Evolutionary conservation across 2,113 vertebrate species (phyloP), one percentile per base, ranked within the genome.

Genomic region (Eolophus roseicapilla): DNA sequence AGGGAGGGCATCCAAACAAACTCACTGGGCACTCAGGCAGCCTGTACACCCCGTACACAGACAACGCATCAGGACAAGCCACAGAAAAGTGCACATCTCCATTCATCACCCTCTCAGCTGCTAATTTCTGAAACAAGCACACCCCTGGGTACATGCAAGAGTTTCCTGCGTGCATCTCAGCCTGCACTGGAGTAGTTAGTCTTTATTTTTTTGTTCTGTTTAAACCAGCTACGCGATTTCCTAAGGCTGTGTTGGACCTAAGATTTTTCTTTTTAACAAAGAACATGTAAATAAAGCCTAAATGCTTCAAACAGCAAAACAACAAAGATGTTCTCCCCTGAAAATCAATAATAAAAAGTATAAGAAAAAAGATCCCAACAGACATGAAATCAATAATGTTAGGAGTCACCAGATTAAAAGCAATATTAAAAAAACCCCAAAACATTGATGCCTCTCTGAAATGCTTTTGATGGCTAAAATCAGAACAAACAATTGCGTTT

Each of bases 391-490:
- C 67, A 79, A 53, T 95, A 88, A 62, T 2, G 3, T 75, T 24
- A 73, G 18, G 49, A 69, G 79, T 62, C 47, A 69, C 23, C 17
- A 49, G 55, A 91, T 76, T 79, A 85, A 89, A 89, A 73, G 35
- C 29, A 35, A n/a, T 27, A 23, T 27, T 37, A 14, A 75, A 77
- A 86, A 65, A 47, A 19, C 6, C 4, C 2, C 2, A 68, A 69
- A 29, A 1, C 12, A 59, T 8, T 46, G 13, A 8, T 68, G 39
- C 24, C 28, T 79, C 47, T 7, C 62, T 73, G 44, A 92, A 92
- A 76, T 53, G 62, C 41, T 86, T 94, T 62, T 52, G 33, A 59
- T 74, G 70, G 29, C 33, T 92, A 67, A 76, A 92, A 89, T 71
- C 50, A 68, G 50, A 83, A 74, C 8, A 65, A 78, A 15, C 3